Evolutionary conservation across 1,140 invertebrate genomes (phyloP).

Genomic region (Stegodyphus mimosarum): DNA sequence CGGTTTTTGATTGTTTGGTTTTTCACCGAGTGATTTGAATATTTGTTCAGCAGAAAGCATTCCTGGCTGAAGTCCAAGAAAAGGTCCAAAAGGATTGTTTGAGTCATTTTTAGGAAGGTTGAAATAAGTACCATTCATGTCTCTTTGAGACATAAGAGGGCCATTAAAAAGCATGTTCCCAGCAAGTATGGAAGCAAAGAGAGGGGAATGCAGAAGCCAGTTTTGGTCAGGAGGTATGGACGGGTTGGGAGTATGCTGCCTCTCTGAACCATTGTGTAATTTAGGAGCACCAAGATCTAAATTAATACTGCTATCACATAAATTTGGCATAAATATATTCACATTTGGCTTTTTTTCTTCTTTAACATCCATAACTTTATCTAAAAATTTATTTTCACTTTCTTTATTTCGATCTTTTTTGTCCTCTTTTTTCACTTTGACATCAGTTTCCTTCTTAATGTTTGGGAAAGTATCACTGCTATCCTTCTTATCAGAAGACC

Average conservation of each 20-base stretch:
- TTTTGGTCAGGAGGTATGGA: constrained; percentile 57
- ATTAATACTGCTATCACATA: constrained; percentile 55
- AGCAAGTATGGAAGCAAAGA: constrained; percentile 62
- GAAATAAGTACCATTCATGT: constrained; percentile 59
- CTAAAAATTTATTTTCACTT: constrained; percentile 31
- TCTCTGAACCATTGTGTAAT: constrained; percentile 18
- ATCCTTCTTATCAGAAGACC: constrained; percentile 37
- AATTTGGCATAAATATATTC: constrained; percentile 59
- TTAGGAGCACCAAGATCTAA: constrained; percentile 48
- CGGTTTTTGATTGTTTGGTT: constrained; percentile 67
- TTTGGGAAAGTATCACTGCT: constrained; percentile 6
- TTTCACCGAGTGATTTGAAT: constrained; percentile 50
- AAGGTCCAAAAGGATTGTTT: constrained; percentile 52
- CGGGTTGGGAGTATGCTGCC: constrained; percentile 49
- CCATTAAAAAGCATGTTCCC: constrained; percentile 62
- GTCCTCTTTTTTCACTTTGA: constrained; percentile 31
- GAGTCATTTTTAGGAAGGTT: constrained; percentile 59
- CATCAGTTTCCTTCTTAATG: constrained; percentile 40
- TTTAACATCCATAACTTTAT: constrained; percentile 20
- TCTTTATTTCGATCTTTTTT: constrained; percentile 43
- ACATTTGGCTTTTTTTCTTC: constrained; percentile 57
- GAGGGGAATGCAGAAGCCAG: constrained; percentile 60
- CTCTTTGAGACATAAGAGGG: constrained; percentile 50
- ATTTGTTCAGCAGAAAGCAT: constrained; percentile 50
- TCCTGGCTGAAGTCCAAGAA: constrained; percentile 50